Evolutionary conservation across 2,113 vertebrate species (phyloP).

Genomic region (Peromyscus californicus): DNA sequence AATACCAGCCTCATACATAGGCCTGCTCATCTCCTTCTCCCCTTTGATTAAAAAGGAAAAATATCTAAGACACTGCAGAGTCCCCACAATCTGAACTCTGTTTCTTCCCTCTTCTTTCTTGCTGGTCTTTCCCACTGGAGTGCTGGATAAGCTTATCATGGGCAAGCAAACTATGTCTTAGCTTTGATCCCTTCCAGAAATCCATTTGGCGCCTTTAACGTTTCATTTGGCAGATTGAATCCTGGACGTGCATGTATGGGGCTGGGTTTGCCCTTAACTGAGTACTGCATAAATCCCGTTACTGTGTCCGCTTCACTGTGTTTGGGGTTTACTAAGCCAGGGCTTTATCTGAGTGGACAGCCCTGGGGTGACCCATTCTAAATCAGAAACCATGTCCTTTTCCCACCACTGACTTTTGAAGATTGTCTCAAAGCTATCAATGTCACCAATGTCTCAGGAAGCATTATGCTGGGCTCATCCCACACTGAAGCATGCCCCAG

Average conservation of each 20-base stretch:
- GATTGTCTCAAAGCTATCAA: background rate
- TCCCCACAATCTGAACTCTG: slow-evolving; percentile 13
- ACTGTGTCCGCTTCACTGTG: slow-evolving; percentile 62
- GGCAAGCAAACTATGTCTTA: slow-evolving; percentile 67
- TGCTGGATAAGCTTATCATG: slow-evolving; percentile 71
- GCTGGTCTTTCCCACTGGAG: slow-evolving; percentile 36
- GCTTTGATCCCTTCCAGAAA: slow-evolving; percentile 73
- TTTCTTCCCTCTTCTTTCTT: background rate
- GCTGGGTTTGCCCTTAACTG: slow-evolving; percentile 68
- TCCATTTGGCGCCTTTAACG: slow-evolving; percentile 64
- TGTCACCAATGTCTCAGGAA: background rate
- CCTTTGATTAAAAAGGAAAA: slow-evolving; percentile 61
- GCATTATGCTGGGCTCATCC: background rate
- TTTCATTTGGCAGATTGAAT: slow-evolving; percentile 79
- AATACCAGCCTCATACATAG: slow-evolving; percentile 28
- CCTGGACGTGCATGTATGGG: slow-evolving; percentile 73
- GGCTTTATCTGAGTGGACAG: slow-evolving; percentile 74
- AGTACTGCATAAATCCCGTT: slow-evolving; percentile 77
- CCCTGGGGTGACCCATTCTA: slow-evolving; percentile 9
- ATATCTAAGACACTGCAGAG: slow-evolving; percentile 43
- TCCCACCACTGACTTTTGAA: background rate
- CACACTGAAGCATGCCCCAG: background rate
- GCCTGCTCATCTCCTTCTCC: slow-evolving; percentile 44
- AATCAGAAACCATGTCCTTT: background rate
- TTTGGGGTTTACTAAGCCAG: slow-evolving; percentile 66